phyloP scores from a whole-genome alignment of 2,888 invertebrate genomes.

The Morpho achilles region DNA sequence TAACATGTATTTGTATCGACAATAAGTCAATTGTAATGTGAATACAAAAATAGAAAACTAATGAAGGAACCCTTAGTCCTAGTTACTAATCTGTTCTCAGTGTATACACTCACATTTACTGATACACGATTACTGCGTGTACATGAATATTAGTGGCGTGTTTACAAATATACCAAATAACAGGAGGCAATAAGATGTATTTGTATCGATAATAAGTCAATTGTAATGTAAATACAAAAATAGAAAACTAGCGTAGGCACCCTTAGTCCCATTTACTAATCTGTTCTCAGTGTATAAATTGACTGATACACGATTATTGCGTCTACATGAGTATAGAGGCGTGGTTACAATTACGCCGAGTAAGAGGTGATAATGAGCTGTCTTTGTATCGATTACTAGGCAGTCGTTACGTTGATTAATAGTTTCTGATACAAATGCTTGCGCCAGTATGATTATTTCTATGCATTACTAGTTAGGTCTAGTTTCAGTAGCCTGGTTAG shows the following conservation, averaged over 20 bases:
- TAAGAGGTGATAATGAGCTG: slow-evolving; percentile 19
- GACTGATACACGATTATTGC: slow-evolving; percentile 16
- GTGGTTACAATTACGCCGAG: slow-evolving; percentile 10
- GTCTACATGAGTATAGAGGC: slow-evolving; percentile 16
- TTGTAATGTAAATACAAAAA: too few species aligned
- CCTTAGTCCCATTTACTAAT: too few species aligned
- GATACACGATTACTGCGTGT: too few species aligned
- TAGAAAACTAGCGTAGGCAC: too few species aligned
- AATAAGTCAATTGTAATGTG: too few species aligned
- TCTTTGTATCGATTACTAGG: slow-evolving; percentile 19
- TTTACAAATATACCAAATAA: neutral
- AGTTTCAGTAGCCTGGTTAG: too few species aligned
- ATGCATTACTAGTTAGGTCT: too few species aligned
- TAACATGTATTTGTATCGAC: too few species aligned
- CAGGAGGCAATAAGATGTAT: too few species aligned
- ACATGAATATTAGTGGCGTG: slow-evolving; percentile 20
- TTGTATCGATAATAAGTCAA: too few species aligned
- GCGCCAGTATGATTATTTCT: neutral
- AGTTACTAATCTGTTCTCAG: neutral
- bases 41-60: too few species aligned
- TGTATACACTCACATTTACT: slow-evolving; percentile 9
- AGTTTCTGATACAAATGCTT: slow-evolving; percentile 10
- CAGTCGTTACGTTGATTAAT: slow-evolving; percentile 19
- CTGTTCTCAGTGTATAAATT: slow-evolving; percentile 11
- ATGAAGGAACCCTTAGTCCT: too few species aligned